Evolutionary conservation across 1,140 invertebrate genomes (phyloP), one percentile per base, ranked within the genome.

Genomic region (Watersipora subatra): DNA sequence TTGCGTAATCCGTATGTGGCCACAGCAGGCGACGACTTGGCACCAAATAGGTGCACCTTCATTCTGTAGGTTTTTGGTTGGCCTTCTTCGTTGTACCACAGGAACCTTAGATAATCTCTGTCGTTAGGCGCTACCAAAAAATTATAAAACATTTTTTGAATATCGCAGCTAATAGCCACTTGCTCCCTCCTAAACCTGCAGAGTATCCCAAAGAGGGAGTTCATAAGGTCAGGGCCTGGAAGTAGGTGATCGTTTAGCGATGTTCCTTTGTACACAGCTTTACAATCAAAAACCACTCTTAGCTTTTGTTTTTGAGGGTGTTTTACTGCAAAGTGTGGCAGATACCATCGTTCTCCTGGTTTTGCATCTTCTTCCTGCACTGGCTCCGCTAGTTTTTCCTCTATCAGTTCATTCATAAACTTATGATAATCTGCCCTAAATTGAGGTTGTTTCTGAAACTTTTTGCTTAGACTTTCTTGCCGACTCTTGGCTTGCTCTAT

Each of bases 221-320:
- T 71, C 70, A 82, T 79, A 0, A 83, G 57, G 63, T 75, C 75
- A 20, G 82, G 78, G 0, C 74, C 74, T 20, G 27, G 25, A 19
- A 69, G 28, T 28, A 75, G 63, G 12, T 28, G 0, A 28, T 67
- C 69, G 64, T 70, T 70, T 25, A 70, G 59, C 1, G 46, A 57
- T 2, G 34, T 26, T 20, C 7, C 34, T n/a, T 46, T 7, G 34
- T 46, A 46, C 7, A n/a, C 7, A n/a, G 34, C 34, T n/a, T 46
- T 46, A 46, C 34, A 46, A n/a, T 46, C 34, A 46, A 46, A 46
- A 7, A 46, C 34, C 34, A 46, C 34, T n/a, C 34, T 46, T n/a
- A 46, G n/a, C n/a, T 46, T 46, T 12, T 46, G 7, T n/a, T 46
- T 46, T n/a, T 46, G 34, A n/a, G 34, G 34, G n/a, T 46, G 34